Evolutionary conservation across 1,140 invertebrate genomes (phyloP), one percentile per base, ranked within the genome.

Genomic region (Helicoverpa armigera): DNA sequence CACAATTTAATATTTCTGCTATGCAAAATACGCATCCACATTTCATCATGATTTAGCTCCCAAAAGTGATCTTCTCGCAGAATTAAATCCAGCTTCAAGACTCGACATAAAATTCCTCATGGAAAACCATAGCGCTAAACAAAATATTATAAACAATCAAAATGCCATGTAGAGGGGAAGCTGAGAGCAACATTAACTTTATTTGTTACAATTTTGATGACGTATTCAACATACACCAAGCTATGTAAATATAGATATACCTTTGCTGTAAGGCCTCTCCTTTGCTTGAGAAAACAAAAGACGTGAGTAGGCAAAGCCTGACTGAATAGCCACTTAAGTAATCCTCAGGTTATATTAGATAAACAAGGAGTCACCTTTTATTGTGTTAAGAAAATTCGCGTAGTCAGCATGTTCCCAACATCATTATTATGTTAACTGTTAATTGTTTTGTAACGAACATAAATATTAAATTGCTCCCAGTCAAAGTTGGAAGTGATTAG

Each of bases 281-380:
- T 76, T 76, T 76, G 73, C 73, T 51, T 76, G 51, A 31, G 58
- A 50, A 76, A 61, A 76, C 73, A 76, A 61, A 63, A 63, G 73
- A 63, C 23, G 73, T 50, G 69, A 56, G 70, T 56, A 73, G 29
- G 51, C 56, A 56, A 60, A 51, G 73, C 58, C 63, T 63, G 43
- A 61, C 14, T 51, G 58, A 76, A 76, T 76, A 51, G 58, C 73
- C 58, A 61, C 73, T 63, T 76, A 63, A 76, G 73, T 76, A 51
- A 51, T 76, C 48, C 73, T 76, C 48, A 76, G 58, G 70, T 58
- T 73, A 73, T 73, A 58, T 58, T 73, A 73, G 29, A 73, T 73
- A 73, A 73, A 73, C 53, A 73, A 43, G 16, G 31, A 43, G 14
- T 18, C 43, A 51, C n/a, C 73, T 53, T 10, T 76, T 76, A 76